These are phyloP conservation scores for Catamblyrhynchus diadema DNA, from an alignment of 2,797 vertebrate species.

Conservation along the genomic window DNA sequence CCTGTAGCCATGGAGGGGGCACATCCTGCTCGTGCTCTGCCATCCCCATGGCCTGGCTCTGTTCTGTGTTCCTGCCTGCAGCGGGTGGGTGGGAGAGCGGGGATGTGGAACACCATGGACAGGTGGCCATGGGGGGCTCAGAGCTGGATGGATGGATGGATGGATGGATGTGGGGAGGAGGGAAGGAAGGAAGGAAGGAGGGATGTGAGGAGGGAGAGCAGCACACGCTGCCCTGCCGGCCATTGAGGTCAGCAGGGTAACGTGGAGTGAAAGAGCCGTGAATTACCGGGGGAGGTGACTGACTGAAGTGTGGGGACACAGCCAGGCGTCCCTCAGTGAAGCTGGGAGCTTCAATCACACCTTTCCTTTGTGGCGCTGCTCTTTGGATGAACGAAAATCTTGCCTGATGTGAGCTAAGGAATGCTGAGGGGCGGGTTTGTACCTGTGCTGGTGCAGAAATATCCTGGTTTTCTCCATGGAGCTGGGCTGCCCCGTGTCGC, in stretches of 20 bases:
- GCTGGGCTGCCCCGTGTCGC: neutral
- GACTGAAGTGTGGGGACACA: neutral
- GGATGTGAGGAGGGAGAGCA: neutral
- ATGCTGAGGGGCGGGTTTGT: fast-evolving
- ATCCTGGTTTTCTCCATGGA: neutral
- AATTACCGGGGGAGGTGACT: neutral
- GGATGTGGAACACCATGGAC: fast-evolving
- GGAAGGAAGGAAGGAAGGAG: neutral
- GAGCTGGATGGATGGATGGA: neutral
- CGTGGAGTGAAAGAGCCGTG: fast-evolving
- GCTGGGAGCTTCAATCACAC: fast-evolving
- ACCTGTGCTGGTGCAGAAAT: fast-evolving
- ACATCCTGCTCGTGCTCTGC: neutral
- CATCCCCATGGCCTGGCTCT: fast-evolving
- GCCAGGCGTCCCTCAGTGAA: fast-evolving
- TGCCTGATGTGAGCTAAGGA: neutral
- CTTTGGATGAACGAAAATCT: fast-evolving
- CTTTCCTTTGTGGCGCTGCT: fast-evolving
- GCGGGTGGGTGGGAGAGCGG: neutral
- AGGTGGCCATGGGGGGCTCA: neutral
- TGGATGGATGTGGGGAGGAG: too few relatives aligned
- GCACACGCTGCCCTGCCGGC: neutral
- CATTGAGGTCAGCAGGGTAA: neutral
- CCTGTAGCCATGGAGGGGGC: fast-evolving
- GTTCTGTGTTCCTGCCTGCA: neutral